Conservation (phyloP, 2,888 invertebrate species). For the Agrenia bidenticulata region DNA sequence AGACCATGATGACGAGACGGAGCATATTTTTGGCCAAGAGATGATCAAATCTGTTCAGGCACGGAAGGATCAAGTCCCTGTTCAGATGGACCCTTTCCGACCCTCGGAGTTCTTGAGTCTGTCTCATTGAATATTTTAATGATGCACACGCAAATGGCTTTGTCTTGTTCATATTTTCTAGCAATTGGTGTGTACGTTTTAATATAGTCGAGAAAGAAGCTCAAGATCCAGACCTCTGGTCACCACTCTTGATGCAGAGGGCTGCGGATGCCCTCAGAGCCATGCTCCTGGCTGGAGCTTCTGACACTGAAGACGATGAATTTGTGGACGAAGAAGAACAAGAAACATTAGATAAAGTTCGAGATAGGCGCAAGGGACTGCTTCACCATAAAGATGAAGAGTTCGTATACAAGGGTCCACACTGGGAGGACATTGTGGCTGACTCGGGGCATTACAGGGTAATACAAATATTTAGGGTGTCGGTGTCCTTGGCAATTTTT, state of each 20-base stretch:
- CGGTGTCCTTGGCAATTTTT: no score
- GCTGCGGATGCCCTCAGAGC: conserved; percentile 36
- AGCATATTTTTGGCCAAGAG: conserved; percentile 24
- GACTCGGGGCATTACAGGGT: conserved; percentile 22
- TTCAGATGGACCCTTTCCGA: conserved; percentile 27
- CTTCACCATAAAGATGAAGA: conserved; percentile 30
- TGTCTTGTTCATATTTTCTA: no score
- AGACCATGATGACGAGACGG: conserved; percentile 25
- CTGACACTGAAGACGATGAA: conserved; percentile 37
- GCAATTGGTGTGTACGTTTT: no score
- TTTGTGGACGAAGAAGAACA: conserved; percentile 17
- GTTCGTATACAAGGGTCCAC: conserved; percentile 30
- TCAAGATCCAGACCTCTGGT: conserved; percentile 26
- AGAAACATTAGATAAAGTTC: conserved; percentile 10
- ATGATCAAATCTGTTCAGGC: background rate
- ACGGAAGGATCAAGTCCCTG: no score
- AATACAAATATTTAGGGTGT: no score
- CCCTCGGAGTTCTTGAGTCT: background rate
- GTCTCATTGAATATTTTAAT: background rate
- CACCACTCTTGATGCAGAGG: conserved; percentile 27
- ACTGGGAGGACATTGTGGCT: conserved; percentile 39
- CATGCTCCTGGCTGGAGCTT: conserved; percentile 28
- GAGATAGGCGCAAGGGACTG: conserved; percentile 16
- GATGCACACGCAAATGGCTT: no score
- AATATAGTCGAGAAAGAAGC: background rate